Base-by-base conservation (phyloP, 1,140 invertebrate genomes). In the Acromyrmex heyeri region DNA sequence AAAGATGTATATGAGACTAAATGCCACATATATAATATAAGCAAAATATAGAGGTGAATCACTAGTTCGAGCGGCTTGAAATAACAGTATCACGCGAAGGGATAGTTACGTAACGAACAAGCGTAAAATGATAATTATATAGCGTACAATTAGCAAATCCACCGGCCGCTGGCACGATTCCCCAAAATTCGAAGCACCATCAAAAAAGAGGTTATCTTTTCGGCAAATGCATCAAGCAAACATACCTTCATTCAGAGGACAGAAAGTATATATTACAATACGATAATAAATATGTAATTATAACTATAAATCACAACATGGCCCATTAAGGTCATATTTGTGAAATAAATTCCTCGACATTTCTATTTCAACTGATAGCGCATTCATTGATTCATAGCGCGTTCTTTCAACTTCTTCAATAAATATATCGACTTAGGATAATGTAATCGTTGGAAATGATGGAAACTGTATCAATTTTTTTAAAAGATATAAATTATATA, bases 71-170 rank as follows among this genome's bases (percentile, higher is more conserved):
- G 65, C 48, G 34, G n/a, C 8, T 81, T 81, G 10, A 70, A 79
- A 55, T 38, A 70, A 59, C 21, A 81, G 8, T 70, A 69, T 55
- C 48, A 2, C 48, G 27, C 30, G 14, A 69, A 79, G n/a, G 10
- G 1, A 57, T 44, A 70, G 34, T 81, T 81, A 81, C 34, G 18
- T 81, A 81, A 81, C 6, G 5, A n/a, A 1, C 24, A 3, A 55
- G n/a, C 7, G 30, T n/a, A 81, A 81, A 44, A 70, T 12, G 10
- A 0, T 70, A 59, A 81, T 81, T 81, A 70, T 81, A 81, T 70
- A 21, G 16, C 27, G 30, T 38, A 34, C 30, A 81, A 81, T 81
- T 81, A 81, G 64, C 64, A 59, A 81, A 79, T 67, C 16, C 16
- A 55, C 38, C n/a, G 44, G n/a, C 21, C 24, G 59, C n/a, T 79